These are phyloP conservation scores for Phocides pigmalion DNA, from an alignment of 1,140 invertebrate genomes.

Conservation along the genomic window DNA sequence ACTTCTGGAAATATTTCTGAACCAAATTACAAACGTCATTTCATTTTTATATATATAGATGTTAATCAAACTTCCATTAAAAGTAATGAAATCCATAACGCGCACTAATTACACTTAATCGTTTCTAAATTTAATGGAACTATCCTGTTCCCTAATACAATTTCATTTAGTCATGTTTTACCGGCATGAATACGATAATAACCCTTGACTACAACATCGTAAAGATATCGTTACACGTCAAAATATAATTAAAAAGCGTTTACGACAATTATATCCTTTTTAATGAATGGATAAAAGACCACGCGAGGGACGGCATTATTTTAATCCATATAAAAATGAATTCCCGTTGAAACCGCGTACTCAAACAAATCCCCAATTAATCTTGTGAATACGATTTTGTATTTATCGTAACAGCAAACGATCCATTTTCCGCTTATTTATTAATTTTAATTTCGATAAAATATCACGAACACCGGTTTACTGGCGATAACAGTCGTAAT, in stretches of 20 bases:
- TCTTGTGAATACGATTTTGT: conserved; percentile 10
- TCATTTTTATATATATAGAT: too few relatives aligned
- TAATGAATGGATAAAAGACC: neutral
- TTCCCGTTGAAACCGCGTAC: neutral
- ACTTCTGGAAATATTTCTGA: too few relatives aligned
- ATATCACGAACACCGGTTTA: conserved; percentile 13
- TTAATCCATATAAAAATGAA: conserved; percentile 7
- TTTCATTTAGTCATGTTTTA: too few relatives aligned
- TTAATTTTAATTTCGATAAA: conserved; percentile 22
- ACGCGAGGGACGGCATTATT: neutral
- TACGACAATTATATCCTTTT: neutral
- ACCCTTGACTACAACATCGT: neutral
- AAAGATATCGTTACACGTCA: neutral
- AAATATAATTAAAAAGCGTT: neutral
- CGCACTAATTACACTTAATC: too few relatives aligned
- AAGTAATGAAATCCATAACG: too few relatives aligned
- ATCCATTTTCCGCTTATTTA: conserved; percentile 13
- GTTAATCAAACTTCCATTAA: too few relatives aligned
- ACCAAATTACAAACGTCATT: too few relatives aligned
- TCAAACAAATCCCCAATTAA: conserved; percentile 8
- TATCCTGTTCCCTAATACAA: too few relatives aligned
- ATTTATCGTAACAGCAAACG: conserved; percentile 12
- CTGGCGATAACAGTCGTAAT: conserved; percentile 18
- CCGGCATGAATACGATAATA: too few relatives aligned
- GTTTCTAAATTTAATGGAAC: too few relatives aligned